These are phyloP conservation scores for Umimayanthus chanpuru DNA, from an alignment of 92 coral and sea anemone species.

Conservation along the genomic window DNA sequence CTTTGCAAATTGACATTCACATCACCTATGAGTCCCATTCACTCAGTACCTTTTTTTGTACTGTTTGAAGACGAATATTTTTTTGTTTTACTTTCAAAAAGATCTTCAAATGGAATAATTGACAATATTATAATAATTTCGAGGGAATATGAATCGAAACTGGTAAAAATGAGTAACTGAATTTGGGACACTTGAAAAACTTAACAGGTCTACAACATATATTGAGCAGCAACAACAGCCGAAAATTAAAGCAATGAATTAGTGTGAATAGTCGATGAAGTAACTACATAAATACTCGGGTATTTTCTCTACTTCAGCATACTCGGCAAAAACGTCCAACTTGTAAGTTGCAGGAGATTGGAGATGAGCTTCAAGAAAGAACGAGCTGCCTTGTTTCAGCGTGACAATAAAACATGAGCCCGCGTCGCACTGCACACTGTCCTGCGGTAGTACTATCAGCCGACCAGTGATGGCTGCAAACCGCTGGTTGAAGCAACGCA, in stretches of 20 bases:
- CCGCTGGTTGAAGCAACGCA: slow-evolving; percentile 39
- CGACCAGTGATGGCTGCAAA: slow-evolving; percentile 21
- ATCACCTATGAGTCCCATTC: too few species aligned
- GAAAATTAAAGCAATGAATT: not conserved
- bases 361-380: slow-evolving; percentile 54
- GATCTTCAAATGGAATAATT: too few species aligned
- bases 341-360: slow-evolving; percentile 63
- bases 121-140: too few species aligned
- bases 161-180: too few species aligned
- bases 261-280: slow-evolving; percentile 53
- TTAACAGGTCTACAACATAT: too few species aligned
- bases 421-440: not conserved
- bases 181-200: too few species aligned
- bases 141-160: too few species aligned
- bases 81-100: too few species aligned
- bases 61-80: too few species aligned
- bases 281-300: slow-evolving; percentile 65
- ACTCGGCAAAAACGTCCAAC: slow-evolving; percentile 66
- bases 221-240: too few species aligned
- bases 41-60: too few species aligned
- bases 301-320: slow-evolving; percentile 40
- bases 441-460: not conserved
- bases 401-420: slow-evolving; percentile 19
- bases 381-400: slow-evolving; percentile 4
- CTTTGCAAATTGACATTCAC: too few species aligned